Evolutionary conservation across 2,797 vertebrate genomes (phyloP).

Genomic region (Lepus oiostolus): DNA sequence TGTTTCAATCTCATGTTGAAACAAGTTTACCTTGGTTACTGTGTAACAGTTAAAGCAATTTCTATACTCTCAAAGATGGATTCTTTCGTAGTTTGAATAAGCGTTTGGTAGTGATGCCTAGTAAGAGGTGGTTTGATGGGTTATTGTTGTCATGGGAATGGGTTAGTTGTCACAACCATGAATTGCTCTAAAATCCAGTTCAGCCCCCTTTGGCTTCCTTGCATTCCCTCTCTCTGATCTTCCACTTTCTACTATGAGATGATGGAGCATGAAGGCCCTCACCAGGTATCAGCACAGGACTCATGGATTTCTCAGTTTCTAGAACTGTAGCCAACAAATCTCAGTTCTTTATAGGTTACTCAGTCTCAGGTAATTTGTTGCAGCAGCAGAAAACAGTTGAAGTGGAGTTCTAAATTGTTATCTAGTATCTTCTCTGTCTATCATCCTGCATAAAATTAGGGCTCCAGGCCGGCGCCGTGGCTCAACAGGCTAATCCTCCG

Average conservation of each 20-base stretch:
- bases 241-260: background rate
- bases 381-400: background rate
- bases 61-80: background rate
- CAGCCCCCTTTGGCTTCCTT: background rate
- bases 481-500: no score
- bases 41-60: background rate
- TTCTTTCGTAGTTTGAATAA: background rate
- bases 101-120: background rate
- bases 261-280: background rate
- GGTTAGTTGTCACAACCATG: background rate
- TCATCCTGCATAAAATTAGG: background rate
- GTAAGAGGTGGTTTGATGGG: background rate
- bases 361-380: background rate
- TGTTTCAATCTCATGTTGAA: slow-evolving; percentile 1
- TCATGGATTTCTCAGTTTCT: background rate
- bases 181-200: background rate
- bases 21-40: background rate
- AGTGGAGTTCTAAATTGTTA: background rate
- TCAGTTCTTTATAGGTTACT: background rate
- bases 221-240: background rate
- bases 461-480: no score
- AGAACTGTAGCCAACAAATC: background rate
- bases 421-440: background rate
- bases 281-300: no score
- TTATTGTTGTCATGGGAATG: background rate